Conservation (phyloP, 64 coral and sea anemone genomes). For the Montipora capricornis region DNA sequence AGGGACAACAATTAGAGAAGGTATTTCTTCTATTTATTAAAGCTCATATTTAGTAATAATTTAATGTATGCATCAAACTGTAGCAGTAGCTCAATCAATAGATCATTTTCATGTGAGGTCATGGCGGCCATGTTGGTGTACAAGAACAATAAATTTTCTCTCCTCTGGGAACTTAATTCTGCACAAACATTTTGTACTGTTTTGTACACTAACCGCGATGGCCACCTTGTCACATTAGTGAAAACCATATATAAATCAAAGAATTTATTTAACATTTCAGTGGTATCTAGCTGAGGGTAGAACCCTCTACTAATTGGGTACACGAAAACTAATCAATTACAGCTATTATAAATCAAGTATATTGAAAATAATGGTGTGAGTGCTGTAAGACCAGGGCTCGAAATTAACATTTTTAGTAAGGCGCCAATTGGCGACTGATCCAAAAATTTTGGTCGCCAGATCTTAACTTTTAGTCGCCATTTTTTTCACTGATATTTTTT, state of each 20-base stretch:
- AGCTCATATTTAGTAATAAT: slow-evolving; percentile 23
- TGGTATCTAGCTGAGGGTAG: slow-evolving; percentile 19
- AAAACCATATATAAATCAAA: slow-evolving; percentile 21
- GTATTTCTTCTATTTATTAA: slow-evolving; percentile 43
- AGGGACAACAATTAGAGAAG: slow-evolving; percentile 51
- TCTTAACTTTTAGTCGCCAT: too few relatives aligned
- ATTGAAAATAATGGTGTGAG: slow-evolving; percentile 16
- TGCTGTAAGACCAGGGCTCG: background rate
- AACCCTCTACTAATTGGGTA: slow-evolving; percentile 23
- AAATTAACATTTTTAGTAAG: too few relatives aligned
- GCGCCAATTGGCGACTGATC: too few relatives aligned
- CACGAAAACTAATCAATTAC: slow-evolving; percentile 12
- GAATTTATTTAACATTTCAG: slow-evolving; percentile 11
- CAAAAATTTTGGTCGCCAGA: too few relatives aligned
- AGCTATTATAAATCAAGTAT: background rate
- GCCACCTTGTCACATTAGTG: slow-evolving; percentile 18
- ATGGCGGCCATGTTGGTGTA: background rate
- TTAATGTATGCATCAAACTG: slow-evolving; percentile 16
- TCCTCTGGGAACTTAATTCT: background rate
- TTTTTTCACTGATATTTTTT: too few relatives aligned
- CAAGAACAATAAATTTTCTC: slow-evolving; percentile 14
- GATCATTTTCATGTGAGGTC: background rate
- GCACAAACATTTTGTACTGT: slow-evolving; percentile 12
- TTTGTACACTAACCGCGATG: slow-evolving; percentile 15
- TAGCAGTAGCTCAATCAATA: background rate